These are phyloP conservation scores for Hemichromis elongatus DNA, from an alignment of 2,113 vertebrate genomes.

Conservation along the genomic window DNA sequence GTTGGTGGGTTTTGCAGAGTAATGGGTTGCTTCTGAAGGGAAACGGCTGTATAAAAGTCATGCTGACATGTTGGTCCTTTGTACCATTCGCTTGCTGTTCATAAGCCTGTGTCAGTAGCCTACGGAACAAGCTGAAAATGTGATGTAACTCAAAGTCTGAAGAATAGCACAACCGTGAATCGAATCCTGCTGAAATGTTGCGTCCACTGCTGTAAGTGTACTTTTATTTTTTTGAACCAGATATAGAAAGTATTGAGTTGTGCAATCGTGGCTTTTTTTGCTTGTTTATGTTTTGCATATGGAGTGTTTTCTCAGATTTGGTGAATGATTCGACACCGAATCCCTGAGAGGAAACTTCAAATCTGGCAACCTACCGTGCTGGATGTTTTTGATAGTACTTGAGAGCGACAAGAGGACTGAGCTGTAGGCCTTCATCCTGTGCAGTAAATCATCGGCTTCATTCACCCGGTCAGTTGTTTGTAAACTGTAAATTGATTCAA, in stretches of 20 bases:
- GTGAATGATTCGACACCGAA: background rate
- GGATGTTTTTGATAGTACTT: constrained; percentile 3
- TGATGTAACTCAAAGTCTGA: constrained; percentile 49
- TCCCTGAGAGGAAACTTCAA: background rate
- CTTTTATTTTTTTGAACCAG: background rate
- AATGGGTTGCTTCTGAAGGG: background rate
- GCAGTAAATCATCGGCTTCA: constrained; percentile 45
- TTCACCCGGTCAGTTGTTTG: constrained; percentile 59
- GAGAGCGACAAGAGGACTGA: background rate
- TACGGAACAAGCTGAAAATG: constrained; percentile 39
- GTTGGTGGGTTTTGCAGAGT: background rate
- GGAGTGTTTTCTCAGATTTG: constrained; percentile 3
- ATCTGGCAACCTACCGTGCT: background rate
- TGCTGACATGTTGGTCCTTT: constrained; percentile 17
- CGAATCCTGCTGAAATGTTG: constrained; percentile 27
- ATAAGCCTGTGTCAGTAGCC: constrained; percentile 47
- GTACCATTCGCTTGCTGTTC: constrained; percentile 48
- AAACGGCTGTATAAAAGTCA: constrained; percentile 23
- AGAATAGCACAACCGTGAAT: constrained; percentile 13
- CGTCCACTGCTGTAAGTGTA: constrained; percentile 53
- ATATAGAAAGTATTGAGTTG: constrained; percentile 39
- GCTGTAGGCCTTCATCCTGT: constrained; percentile 48
- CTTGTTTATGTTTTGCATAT: constrained; percentile 6
- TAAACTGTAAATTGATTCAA: constrained; percentile 59
- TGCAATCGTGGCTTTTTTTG: constrained; percentile 54